Evolutionary conservation across 2,888 invertebrate genomes (phyloP).

Genomic region (Volucella bombylans): DNA sequence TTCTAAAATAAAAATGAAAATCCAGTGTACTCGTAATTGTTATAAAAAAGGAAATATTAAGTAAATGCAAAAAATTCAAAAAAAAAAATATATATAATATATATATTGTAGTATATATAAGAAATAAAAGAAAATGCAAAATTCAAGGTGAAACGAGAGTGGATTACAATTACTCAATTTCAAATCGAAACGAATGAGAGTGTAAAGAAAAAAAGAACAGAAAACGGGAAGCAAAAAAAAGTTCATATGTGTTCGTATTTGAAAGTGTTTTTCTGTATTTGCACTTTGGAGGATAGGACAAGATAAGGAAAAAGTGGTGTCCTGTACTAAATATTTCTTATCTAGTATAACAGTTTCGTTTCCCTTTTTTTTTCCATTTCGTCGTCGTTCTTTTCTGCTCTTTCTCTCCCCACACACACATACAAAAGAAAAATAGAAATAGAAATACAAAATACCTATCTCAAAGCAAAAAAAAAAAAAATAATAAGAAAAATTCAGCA

Average conservation of each 20-base stretch:
- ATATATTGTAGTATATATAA: background rate
- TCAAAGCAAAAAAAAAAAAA: background rate
- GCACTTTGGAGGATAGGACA: slow-evolving; percentile 63
- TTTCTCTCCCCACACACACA: background rate
- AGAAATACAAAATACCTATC: slow-evolving; percentile 9
- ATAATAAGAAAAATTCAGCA: slow-evolving; percentile 5
- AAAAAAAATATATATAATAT: background rate
- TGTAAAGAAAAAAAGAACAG: slow-evolving; percentile 50
- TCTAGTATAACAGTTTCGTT: slow-evolving; percentile 72
- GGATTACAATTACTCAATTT: slow-evolving; percentile 70
- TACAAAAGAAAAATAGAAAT: slow-evolving; percentile 30
- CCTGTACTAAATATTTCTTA: slow-evolving; percentile 66
- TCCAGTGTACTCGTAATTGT: slow-evolving; percentile 34
- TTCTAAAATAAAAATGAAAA: slow-evolving; percentile 29
- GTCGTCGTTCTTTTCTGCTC: slow-evolving; percentile 36
- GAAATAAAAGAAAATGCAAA: slow-evolving; percentile 53
- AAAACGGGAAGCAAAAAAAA: slow-evolving; percentile 35
- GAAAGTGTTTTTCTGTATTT: slow-evolving; percentile 62
- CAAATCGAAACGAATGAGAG: slow-evolving; percentile 70
- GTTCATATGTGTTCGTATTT: slow-evolving; percentile 51
- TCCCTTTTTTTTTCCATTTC: slow-evolving; percentile 41
- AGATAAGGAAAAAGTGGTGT: slow-evolving; percentile 64
- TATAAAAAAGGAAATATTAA: slow-evolving; percentile 20
- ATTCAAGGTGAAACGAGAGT: slow-evolving; percentile 74
- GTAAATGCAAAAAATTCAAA: background rate